Evolutionary conservation across 2,113 vertebrate species (phyloP).

Genomic region (Ramphastos sulfuratus): DNA sequence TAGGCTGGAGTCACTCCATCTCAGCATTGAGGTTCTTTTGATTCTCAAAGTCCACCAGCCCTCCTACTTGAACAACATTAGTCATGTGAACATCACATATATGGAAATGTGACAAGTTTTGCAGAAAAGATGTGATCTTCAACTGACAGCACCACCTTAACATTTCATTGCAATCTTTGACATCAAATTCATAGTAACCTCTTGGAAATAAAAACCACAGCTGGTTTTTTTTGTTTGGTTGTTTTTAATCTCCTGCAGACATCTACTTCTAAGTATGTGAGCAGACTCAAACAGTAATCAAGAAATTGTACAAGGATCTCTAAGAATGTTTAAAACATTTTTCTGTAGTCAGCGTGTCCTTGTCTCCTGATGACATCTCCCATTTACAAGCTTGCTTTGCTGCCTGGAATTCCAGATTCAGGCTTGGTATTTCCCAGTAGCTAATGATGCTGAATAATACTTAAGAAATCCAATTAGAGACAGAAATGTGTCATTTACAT

Average conservation of each 20-base stretch:
- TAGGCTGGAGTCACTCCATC: neutral
- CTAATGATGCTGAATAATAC: neutral
- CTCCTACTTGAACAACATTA: neutral
- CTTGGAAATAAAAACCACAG: neutral
- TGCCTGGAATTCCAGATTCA: neutral
- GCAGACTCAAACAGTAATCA: neutral
- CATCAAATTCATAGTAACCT: neutral
- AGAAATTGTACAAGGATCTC: neutral
- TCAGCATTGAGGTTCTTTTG: neutral
- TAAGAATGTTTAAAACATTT: neutral
- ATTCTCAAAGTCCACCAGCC: neutral
- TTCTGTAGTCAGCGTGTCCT: neutral
- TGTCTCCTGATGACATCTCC: neutral
- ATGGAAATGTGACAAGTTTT: neutral
- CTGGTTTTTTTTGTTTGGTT: neutral
- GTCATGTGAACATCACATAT: neutral
- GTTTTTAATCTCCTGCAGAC: neutral
- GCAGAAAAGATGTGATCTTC: neutral
- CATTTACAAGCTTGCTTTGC: neutral
- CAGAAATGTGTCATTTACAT: neutral
- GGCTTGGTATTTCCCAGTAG: neutral
- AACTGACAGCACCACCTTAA: neutral
- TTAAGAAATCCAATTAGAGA: neutral
- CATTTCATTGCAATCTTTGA: neutral
- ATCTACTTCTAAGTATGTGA: neutral